Evolutionary conservation across 2,888 invertebrate species (phyloP), one percentile per base, ranked within the genome.

Genomic region (Abrostola tripartita): DNA sequence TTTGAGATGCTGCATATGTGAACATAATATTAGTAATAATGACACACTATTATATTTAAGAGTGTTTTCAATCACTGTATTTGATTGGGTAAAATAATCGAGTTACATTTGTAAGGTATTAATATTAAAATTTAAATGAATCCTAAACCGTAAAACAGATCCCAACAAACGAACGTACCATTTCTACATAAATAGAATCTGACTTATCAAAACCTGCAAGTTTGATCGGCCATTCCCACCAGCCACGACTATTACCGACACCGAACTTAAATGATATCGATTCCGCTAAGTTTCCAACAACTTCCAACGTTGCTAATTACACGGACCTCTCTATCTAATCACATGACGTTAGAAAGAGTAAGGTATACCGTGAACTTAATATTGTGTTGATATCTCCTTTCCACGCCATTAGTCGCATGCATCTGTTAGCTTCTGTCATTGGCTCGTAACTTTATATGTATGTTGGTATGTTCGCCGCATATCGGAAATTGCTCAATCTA

Each of bases 241-340:
- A 71, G 55, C 73, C 71, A 72, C 63, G 58, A 69, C 76, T 76
- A 81, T 81, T 80, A 80, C 72, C 70, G 60, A 71, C 77, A 75
- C 81, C 82, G 79, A 88, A 88, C 85, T 88, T 88, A 74, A 85
- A 85, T 83, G 81, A 81, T 85, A 88, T 88, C 85, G 87, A 88
- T 88, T 85, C 75, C 78, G 69, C 78, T 69, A 85, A 87, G 81
- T 88, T 89, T 82, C 76, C 81, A 65, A 74, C 49, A 77, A 78
- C 79, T 77, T 75, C 63, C 68, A 80, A 83, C 83, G 85, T 85
- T 69, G 80, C 82, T 87, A 86, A 87, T 86, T 87, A 85, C 74
- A 68, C 68, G 57, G 71, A 68, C 38, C 52, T 73, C 79, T 74
- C 76, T 58, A 44, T 76, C 72, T 71, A 64, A 70, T 65, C 54